Evolutionary conservation across 2,797 vertebrate genomes (phyloP).

Genomic region (Lophius americanus): DNA sequence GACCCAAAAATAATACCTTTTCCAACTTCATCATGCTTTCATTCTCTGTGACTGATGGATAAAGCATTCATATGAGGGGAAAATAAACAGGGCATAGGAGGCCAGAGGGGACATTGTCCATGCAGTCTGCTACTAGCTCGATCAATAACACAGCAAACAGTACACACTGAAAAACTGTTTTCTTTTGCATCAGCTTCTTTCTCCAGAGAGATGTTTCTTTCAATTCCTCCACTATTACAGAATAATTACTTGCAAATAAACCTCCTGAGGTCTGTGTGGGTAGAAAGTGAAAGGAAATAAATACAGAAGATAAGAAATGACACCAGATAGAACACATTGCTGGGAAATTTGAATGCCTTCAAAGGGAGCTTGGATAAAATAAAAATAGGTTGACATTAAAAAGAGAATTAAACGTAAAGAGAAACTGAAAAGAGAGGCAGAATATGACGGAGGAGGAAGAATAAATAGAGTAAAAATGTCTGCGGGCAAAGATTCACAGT

Average conservation of each 20-base stretch:
- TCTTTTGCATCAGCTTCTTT: conserved; percentile 30
- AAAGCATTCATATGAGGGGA: not conserved
- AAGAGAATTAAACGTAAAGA: not conserved
- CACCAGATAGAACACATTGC: not conserved
- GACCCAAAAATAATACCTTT: too few relatives aligned
- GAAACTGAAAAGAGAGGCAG: conserved; percentile 5
- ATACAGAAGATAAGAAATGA: conserved; percentile 25
- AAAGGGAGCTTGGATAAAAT: conserved; percentile 5
- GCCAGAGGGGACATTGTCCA: conserved; percentile 25
- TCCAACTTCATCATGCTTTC: too few relatives aligned
- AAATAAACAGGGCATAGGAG: conserved; percentile 11
- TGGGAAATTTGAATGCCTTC: not conserved
- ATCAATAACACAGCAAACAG: conserved; percentile 14
- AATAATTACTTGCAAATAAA: conserved; percentile 46
- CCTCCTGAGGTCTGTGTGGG: conserved; percentile 11
- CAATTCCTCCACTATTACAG: conserved; percentile 41
- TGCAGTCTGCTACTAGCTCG: conserved; percentile 24
- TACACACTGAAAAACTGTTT: conserved; percentile 28
- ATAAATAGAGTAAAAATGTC: conserved; percentile 16
- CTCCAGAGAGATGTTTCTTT: conserved; percentile 41
- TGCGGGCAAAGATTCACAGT: conserved; percentile 36
- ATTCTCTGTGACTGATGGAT: not conserved
- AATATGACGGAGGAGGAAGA: conserved; percentile 16
- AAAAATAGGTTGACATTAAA: conserved; percentile 10
- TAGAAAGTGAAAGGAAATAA: conserved; percentile 13